phyloP scores from a whole-genome alignment of 2,113 vertebrate genomes.

The Sceloporus tristichus region DNA sequence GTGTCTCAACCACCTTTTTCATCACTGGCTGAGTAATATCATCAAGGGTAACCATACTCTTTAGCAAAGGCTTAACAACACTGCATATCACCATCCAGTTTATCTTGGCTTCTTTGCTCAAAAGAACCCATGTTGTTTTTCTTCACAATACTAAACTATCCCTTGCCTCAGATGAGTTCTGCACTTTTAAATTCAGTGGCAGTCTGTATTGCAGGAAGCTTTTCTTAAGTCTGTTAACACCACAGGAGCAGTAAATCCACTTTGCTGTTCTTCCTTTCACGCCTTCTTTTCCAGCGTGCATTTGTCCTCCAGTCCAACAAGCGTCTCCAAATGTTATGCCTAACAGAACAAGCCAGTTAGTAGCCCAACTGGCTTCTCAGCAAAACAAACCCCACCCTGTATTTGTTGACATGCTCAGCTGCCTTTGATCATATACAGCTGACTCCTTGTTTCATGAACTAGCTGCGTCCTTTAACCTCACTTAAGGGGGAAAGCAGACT shows the following conservation, averaged over 20 bases:
- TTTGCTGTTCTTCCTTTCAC: constrained; percentile 50
- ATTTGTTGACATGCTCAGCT: constrained; percentile 28
- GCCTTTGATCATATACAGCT: constrained; percentile 27
- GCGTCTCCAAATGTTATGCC: constrained; percentile 46
- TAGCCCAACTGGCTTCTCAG: constrained; percentile 8
- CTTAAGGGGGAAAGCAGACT: too few species aligned
- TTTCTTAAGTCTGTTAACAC: constrained; percentile 28
- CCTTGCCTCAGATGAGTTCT: constrained; percentile 9
- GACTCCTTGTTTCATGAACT: constrained; percentile 25
- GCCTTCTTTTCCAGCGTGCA: constrained; percentile 34
- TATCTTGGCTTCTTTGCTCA: constrained; percentile 36
- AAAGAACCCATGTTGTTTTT: constrained; percentile 38
- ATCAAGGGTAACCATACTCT: constrained; percentile 7
- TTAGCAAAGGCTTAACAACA: not conserved
- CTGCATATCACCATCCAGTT: constrained; percentile 6
- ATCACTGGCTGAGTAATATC: not conserved
- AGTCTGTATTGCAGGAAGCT: constrained; percentile 18
- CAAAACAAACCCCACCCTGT: not conserved
- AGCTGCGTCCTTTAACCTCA: not conserved
- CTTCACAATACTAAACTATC: constrained; percentile 40
- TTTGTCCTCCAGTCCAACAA: constrained; percentile 46
- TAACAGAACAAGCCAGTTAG: constrained; percentile 34
- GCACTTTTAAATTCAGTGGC: constrained; percentile 39
- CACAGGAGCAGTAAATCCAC: constrained; percentile 28
- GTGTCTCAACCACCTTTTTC: not conserved